Evolutionary conservation across 2,888 invertebrate genomes (phyloP).

Genomic region (Athalia rosae): DNA sequence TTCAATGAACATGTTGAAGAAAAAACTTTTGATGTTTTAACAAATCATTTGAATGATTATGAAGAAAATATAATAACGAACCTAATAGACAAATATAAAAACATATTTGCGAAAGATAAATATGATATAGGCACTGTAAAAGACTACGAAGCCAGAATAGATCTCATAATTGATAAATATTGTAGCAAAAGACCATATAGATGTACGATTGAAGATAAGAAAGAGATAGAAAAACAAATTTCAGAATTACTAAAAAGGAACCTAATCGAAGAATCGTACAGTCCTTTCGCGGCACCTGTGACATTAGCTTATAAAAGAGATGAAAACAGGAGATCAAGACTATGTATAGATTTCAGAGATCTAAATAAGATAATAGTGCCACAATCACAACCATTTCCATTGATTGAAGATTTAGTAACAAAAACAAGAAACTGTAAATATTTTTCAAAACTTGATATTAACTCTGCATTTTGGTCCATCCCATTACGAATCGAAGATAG

Average conservation of each 20-base stretch:
- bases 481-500: conserved; percentile 45
- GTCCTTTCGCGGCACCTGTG: conserved; percentile 52
- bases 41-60: not conserved
- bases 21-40: conserved; percentile 23
- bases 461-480: conserved; percentile 49
- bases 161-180: conserved; percentile 52
- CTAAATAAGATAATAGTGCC: conserved; percentile 49
- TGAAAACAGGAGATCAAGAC: conserved; percentile 54
- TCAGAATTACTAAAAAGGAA: conserved; percentile 51
- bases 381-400: conserved; percentile 55
- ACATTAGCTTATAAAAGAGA: conserved; percentile 54
- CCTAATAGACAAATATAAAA: conserved; percentile 52
- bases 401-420: conserved; percentile 49
- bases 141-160: conserved; percentile 52
- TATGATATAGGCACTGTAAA: conserved; percentile 55
- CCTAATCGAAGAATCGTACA: conserved; percentile 56
- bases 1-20: conserved; percentile 13
- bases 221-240: conserved; percentile 56
- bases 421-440: conserved; percentile 48
- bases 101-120: conserved; percentile 55
- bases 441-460: conserved; percentile 42
- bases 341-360: conserved; percentile 60
- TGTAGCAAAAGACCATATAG: conserved; percentile 52
- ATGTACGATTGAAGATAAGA: conserved; percentile 52
- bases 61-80: conserved; percentile 43